Evolutionary conservation across 2,888 invertebrate species (phyloP).

Genomic region (Scaptomyza caliginosa): DNA sequence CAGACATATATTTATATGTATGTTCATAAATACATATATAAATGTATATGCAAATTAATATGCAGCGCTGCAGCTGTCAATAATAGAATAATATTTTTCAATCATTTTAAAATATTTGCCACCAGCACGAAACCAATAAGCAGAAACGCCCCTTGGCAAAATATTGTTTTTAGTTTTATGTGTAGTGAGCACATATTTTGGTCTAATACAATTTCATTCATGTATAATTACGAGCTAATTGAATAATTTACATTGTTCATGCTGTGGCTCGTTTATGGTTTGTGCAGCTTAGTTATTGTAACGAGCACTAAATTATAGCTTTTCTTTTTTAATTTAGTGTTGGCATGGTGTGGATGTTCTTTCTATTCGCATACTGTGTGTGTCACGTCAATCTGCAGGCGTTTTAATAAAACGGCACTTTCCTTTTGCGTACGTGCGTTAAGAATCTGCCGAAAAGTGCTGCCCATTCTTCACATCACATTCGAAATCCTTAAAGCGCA

Average conservation of each 20-base stretch:
- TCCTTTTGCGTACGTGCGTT: conserved; percentile 23
- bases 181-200: neutral
- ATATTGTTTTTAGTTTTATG: conserved; percentile 15
- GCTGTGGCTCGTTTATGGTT: neutral
- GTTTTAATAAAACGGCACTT: conserved; percentile 41
- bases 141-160: conserved; percentile 18
- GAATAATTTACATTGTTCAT: conserved; percentile 23
- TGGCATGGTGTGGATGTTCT: no score
- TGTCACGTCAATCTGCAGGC: conserved; percentile 34
- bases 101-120: conserved; percentile 60
- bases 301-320: conserved; percentile 6
- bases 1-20: neutral
- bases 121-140: conserved; percentile 32
- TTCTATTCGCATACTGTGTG: conserved; percentile 10
- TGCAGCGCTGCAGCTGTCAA: conserved; percentile 60
- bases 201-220: conserved; percentile 27
- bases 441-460: conserved; percentile 26
- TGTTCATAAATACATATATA: conserved; percentile 1
- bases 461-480: conserved; percentile 18
- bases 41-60: conserved; percentile 59
- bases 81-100: conserved; percentile 69
- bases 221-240: conserved; percentile 38
- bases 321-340: neutral
- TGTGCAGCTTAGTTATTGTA: neutral
- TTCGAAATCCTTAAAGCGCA: conserved; percentile 26